A percentile compares a stretch with the other conserved stretches of the same genome.
Evolutionary conservation across 2,888 invertebrate species (phyloP).

Genomic region (Acrobasis repandana): DNA sequence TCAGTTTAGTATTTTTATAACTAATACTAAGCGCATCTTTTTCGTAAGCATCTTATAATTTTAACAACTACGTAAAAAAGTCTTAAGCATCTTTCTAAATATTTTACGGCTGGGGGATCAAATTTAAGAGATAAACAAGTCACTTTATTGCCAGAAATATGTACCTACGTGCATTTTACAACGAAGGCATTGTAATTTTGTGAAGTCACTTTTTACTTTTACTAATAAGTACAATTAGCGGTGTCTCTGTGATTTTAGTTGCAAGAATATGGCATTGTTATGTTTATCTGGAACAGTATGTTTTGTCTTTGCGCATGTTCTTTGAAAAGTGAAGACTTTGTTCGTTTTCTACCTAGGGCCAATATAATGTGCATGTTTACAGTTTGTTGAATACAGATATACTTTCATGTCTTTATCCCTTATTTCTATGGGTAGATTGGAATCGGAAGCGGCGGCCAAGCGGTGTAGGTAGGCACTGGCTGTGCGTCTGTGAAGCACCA

Average conservation of each 20-base stretch:
- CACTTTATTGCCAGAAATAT: conserved; percentile 10
- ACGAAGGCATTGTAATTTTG: conserved; percentile 5
- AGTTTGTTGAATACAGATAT: no score
- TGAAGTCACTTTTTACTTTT: not conserved
- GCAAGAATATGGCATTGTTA: not conserved
- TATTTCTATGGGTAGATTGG: no score
- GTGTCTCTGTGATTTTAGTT: not conserved
- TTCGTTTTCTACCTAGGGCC: no score
- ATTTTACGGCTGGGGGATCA: conserved; percentile 1
- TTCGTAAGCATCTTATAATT: not conserved
- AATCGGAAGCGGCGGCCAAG: no score
- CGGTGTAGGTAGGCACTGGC: no score
- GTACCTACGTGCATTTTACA: not conserved
- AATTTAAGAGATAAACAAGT: not conserved
- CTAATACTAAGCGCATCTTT: not conserved
- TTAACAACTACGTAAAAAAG: not conserved
- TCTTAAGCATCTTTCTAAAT: not conserved
- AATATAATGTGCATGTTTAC: no score
- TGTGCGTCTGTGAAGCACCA: no score
- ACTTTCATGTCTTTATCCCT: no score
- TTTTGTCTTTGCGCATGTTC: no score
- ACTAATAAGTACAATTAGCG: not conserved
- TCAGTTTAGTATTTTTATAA: no score
- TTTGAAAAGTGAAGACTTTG: no score
- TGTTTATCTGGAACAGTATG: not conserved